Evolutionary conservation across 2,888 invertebrate genomes (phyloP).

Genomic region (Plutella xylostella): DNA sequence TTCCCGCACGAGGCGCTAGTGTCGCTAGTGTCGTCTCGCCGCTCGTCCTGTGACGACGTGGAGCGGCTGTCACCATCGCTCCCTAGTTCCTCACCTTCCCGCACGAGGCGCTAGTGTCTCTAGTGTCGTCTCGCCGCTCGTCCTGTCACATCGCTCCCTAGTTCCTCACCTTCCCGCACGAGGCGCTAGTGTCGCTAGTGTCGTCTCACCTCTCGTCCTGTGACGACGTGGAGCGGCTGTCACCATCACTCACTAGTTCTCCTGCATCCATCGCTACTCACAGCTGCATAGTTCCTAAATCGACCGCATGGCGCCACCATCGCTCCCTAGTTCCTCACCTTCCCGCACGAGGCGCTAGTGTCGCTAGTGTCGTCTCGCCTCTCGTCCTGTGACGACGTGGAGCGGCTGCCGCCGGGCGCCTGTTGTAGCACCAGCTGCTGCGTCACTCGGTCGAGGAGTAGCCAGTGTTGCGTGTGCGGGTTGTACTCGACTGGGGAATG

Average conservation of each 20-base stretch:
- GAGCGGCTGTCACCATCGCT: background rate
- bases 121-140: slow-evolving; percentile 23
- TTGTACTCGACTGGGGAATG: slow-evolving; percentile 79
- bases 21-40: slow-evolving; percentile 25
- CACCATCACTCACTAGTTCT: too few relatives aligned
- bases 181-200: slow-evolving; percentile 27
- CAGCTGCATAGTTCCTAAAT: too few relatives aligned
- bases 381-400: slow-evolving; percentile 44
- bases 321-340: slow-evolving; percentile 31
- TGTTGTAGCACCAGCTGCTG: slow-evolving; percentile 94
- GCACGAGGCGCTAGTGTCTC: slow-evolving; percentile 28
- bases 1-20: slow-evolving; percentile 34
- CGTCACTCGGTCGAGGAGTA: slow-evolving; percentile 91
- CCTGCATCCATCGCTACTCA: too few relatives aligned
- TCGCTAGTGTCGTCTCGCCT: slow-evolving; percentile 25
- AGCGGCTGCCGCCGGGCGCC: slow-evolving; percentile 34
- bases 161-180: slow-evolving; percentile 39
- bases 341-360: slow-evolving; percentile 31
- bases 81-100: slow-evolving; percentile 48
- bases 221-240: slow-evolving; percentile 47
- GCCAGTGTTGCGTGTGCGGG: slow-evolving; percentile 92
- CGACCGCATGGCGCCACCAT: too few relatives aligned
- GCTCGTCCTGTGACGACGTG: background rate
- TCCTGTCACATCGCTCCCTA: background rate
- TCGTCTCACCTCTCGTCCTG: slow-evolving; percentile 33